Conservation (phyloP, 2,888 invertebrate species). For the Lepidochrysops patricia region DNA sequence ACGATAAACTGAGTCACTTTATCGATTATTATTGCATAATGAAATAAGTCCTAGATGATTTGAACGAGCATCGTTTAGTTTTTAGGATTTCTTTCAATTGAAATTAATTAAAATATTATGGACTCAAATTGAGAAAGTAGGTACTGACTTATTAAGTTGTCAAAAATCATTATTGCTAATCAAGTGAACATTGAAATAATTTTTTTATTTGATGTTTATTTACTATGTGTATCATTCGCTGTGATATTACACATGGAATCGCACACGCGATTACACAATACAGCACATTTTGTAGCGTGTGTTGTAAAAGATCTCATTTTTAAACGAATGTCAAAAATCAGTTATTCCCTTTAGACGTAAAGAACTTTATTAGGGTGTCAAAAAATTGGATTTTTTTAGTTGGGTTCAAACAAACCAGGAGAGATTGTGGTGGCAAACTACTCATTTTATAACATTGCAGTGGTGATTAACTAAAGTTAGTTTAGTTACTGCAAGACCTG, state of each 20-base stretch:
- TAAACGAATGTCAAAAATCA: conserved; percentile 19
- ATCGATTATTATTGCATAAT: too few relatives aligned
- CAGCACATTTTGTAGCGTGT: conserved; percentile 14
- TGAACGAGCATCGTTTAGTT: neutral
- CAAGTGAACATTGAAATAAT: too few relatives aligned
- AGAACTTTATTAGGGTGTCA: neutral
- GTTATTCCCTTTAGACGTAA: neutral
- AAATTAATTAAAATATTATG: too few relatives aligned
- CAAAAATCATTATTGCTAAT: too few relatives aligned
- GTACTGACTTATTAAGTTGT: too few relatives aligned
- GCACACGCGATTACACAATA: conserved; percentile 14
- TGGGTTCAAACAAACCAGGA: neutral
- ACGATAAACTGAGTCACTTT: too few relatives aligned
- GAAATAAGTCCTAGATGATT: too few relatives aligned
- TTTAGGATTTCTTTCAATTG: too few relatives aligned
- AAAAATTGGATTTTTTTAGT: too few relatives aligned
- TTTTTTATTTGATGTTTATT: neutral
- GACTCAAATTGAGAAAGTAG: too few relatives aligned
- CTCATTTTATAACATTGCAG: neutral
- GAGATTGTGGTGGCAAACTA: conserved; percentile 12
- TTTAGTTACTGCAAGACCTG: neutral
- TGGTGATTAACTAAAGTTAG: conserved; percentile 8
- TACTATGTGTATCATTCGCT: neutral
- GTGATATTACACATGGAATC: conserved; percentile 2
- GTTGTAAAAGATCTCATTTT: conserved; percentile 41